Conservation (phyloP, 2,797 vertebrate species). For the Huso huso region DNA sequence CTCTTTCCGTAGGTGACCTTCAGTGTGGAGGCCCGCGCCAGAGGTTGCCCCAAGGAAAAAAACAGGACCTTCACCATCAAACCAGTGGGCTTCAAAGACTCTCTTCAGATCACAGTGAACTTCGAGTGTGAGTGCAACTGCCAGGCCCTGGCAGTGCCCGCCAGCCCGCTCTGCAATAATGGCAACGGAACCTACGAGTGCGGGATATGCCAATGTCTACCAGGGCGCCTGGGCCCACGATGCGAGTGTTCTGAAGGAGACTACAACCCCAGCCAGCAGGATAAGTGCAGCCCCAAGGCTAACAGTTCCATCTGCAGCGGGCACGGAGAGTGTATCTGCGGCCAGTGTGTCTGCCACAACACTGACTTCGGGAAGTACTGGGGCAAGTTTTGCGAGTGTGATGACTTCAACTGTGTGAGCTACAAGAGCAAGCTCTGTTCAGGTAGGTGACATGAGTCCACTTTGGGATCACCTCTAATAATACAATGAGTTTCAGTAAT, state of each 20-base stretch:
- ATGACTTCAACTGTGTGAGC: conserved; percentile 83
- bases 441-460: conserved; percentile 48
- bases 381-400: conserved; percentile 88
- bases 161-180: conserved; percentile 61
- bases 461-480: too few species aligned
- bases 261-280: conserved; percentile 65
- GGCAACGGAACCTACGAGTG: conserved; percentile 87
- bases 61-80: conserved; percentile 81
- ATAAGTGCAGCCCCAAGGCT: conserved; percentile 58
- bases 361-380: conserved; percentile 79
- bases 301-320: conserved; percentile 62
- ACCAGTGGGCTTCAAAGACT: conserved; percentile 81
- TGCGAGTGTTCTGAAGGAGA: conserved; percentile 84
- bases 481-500: too few species aligned
- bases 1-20: conserved; percentile 75
- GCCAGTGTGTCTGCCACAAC: conserved; percentile 79
- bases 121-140: conserved; percentile 78
- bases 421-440: conserved; percentile 86
- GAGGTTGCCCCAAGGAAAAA: conserved; percentile 66
- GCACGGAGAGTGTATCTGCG: conserved; percentile 82
- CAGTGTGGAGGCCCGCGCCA: conserved; percentile 75
- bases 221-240: conserved; percentile 69
- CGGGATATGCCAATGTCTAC: conserved; percentile 75
- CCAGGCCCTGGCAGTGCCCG: conserved; percentile 42
- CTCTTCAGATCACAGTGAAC: conserved; percentile 65